Evolutionary conservation across 2,113 vertebrate species (phyloP).

Genomic region (Neofelis nebulosa): DNA sequence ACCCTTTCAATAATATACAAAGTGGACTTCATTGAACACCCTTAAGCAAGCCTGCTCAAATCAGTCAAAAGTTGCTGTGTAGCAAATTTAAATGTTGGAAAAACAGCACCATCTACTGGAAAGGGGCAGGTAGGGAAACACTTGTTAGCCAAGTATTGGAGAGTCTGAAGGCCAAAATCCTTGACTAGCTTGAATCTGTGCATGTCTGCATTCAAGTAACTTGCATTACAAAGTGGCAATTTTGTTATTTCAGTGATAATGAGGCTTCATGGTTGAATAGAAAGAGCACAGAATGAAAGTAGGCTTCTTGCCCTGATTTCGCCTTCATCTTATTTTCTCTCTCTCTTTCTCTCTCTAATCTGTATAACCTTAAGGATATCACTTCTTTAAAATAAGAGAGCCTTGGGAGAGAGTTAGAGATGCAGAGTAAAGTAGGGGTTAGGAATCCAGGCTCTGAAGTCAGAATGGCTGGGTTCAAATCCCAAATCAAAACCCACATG

Average conservation of each 20-base stretch:
- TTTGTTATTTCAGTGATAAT: background rate
- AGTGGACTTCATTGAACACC: conserved; percentile 50
- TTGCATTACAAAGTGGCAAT: background rate
- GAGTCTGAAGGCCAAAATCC: background rate
- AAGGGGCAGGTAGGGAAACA: conserved; percentile 40
- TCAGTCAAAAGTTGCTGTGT: background rate
- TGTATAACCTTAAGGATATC: background rate
- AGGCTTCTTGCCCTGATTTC: background rate
- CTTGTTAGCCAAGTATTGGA: background rate
- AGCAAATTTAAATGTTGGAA: conserved; percentile 59
- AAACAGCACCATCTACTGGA: conserved; percentile 86
- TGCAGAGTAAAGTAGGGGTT: too few species aligned
- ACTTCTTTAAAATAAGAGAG: background rate
- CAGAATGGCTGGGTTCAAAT: background rate
- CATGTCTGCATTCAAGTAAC: background rate
- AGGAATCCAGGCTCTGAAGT: background rate
- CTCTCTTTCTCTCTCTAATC: background rate
- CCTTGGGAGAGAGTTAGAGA: background rate
- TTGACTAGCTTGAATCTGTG: background rate
- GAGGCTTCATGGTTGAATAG: background rate
- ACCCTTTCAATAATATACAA: background rate
- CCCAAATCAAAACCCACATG: too few species aligned
- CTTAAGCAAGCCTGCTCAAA: conserved; percentile 34
- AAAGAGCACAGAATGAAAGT: background rate
- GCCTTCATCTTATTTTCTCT: background rate